Evolutionary conservation across 2,888 invertebrate genomes (phyloP).

Genomic region (Erebia ligea): DNA sequence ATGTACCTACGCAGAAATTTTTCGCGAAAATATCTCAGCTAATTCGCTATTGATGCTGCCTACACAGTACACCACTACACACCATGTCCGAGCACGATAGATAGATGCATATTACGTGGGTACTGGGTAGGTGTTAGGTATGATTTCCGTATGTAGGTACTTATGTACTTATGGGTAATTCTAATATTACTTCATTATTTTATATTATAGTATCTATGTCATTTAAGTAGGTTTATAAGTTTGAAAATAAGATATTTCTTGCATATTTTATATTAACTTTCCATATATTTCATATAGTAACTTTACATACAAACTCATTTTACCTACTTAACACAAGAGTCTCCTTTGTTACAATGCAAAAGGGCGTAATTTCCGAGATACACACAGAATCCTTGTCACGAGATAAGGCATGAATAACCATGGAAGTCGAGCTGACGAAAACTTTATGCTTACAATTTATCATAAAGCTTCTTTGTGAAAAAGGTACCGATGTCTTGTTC

Average conservation of each 20-base stretch:
- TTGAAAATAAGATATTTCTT: neutral
- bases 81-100: too few species aligned
- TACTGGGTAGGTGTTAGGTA: too few species aligned
- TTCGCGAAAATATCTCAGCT: too few species aligned
- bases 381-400: slow-evolving; percentile 25
- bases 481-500: slow-evolving; percentile 23
- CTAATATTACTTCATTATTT: too few species aligned
- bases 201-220: neutral
- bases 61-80: too few species aligned
- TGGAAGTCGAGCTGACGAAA: slow-evolving; percentile 27
- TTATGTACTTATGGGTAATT: too few species aligned
- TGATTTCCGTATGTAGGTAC: too few species aligned
- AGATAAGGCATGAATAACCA: slow-evolving; percentile 31
- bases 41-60: too few species aligned
- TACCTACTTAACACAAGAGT: slow-evolving; percentile 1
- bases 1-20: too few species aligned
- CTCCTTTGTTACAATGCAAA: slow-evolving; percentile 22
- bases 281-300: neutral
- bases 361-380: slow-evolving; percentile 24
- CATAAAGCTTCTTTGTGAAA: slow-evolving; percentile 35
- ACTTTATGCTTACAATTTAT: slow-evolving; percentile 30
- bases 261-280: neutral
- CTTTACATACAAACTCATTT: neutral
- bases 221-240: neutral
- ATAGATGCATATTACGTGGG: too few species aligned